A percentile compares a stretch with the other conserved stretches of the same genome.
Conservation (phyloP, 1,140 invertebrate genomes). For the Hyphantria cunea region DNA sequence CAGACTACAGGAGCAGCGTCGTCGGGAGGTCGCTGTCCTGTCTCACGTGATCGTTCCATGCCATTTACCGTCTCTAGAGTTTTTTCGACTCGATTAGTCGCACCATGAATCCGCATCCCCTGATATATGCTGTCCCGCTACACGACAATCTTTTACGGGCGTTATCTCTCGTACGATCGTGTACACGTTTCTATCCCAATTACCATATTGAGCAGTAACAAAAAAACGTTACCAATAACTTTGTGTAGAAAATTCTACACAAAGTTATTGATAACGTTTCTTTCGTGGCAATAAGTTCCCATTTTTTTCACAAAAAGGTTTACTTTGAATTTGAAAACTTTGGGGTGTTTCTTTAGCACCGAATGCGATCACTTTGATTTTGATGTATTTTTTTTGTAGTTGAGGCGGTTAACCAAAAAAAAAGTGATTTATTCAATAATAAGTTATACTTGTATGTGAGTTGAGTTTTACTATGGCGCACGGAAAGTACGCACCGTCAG, state of each 20-base stretch:
- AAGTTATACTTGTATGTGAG: no score
- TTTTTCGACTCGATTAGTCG: not conserved
- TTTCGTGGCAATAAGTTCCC: not conserved
- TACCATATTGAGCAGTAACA: not conserved
- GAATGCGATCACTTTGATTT: not conserved
- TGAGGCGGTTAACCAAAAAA: not conserved
- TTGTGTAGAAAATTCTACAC: no score
- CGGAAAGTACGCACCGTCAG: no score
- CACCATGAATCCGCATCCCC: not conserved
- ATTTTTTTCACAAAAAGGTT: not conserved
- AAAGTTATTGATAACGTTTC: no score
- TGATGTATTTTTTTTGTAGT: not conserved
- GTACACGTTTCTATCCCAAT: not conserved
- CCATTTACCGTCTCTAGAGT: not conserved
- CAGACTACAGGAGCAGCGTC: not conserved
- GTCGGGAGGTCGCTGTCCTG: no score
- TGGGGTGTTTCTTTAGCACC: not conserved
- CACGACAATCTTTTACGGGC: not conserved
- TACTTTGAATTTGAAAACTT: not conserved
- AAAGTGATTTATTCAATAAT: not conserved
- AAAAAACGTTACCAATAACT: not conserved
- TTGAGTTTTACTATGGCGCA: no score
- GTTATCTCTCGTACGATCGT: not conserved
- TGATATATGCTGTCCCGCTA: not conserved
- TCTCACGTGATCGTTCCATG: not conserved